phyloP scores from a whole-genome alignment of 1,140 invertebrate genomes.

The Anastrepha ludens region DNA sequence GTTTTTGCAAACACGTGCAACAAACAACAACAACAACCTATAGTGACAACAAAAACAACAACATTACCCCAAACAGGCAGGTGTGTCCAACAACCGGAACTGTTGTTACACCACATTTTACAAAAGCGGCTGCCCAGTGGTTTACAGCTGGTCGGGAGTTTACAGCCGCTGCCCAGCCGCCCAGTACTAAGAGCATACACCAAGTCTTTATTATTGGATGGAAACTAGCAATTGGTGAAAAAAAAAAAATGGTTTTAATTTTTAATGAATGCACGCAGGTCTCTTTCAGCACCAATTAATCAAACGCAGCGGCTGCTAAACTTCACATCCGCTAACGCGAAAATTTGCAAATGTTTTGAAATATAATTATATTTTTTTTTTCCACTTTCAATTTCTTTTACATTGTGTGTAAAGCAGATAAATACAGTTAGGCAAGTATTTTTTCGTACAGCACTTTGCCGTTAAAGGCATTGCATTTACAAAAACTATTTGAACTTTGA shows the following conservation, averaged over 20 bases:
- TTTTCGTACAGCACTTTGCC: no score
- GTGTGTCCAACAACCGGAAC: conserved; percentile 38
- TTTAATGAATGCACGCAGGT: conserved; percentile 6
- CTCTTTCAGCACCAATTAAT: conserved; percentile 26
- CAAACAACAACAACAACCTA: neutral
- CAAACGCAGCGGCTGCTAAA: conserved; percentile 25
- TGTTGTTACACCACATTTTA: neutral
- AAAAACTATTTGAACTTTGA: no score
- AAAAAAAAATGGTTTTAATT: conserved; percentile 8
- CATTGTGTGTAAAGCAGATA: neutral
- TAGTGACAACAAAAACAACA: neutral
- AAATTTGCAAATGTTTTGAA: neutral
- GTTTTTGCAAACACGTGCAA: conserved; percentile 34
- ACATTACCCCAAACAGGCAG: neutral
- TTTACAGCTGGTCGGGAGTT: neutral
- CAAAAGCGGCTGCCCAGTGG: neutral
- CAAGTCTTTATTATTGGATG: neutral
- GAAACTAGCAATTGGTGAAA: neutral
- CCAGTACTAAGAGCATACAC: neutral
- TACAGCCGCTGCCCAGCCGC: neutral
- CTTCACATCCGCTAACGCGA: conserved; percentile 23
- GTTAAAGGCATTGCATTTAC: no score
- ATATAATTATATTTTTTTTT: neutral
- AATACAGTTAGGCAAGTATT: no score
- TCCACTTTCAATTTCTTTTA: neutral